Base-by-base conservation (phyloP, 2,888 invertebrate genomes). In the Oligia latruncula region DNA sequence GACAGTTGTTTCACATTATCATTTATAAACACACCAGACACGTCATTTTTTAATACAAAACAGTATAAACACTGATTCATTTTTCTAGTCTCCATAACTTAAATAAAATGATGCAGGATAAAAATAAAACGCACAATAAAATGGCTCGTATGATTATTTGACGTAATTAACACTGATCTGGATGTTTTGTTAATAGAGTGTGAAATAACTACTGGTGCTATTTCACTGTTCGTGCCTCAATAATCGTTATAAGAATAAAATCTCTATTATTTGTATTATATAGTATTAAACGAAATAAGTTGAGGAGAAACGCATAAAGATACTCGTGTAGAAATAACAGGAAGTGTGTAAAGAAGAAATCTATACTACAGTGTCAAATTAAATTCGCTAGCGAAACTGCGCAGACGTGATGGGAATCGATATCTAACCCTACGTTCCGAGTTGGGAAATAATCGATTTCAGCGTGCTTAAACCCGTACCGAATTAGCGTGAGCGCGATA, bases 201-300 rank as follows among this genome's bases (percentile, higher is more conserved):
- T 87, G 71, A 75, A 87, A 84, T 87, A 79, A 78, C 76, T 75
- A 82, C 74, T 90, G 96, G 96, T 96, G 96, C 96, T 96, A 96
- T 93, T 87, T 92, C 91, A 96, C 94, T 96, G 96, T 96, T 95
- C 91, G 96, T 96, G 96, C 96, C 96, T 96, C 95, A 91, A 77
- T 94, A 81, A 77, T 85, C 92, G 87, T 87, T 88, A 81, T 92
- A 91, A 90, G 90, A 87, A 90, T 87, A 92, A 92, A 86, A 87
- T 89, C 85, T 89, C 82, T 89, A 87, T 82, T 86, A 80, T 87
- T 80, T 91, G 88, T 91, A 91, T 80, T 71, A 76, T 83, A 83
- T 84, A 85, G 74, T 74, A 74, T 80, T 77, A 80, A 76, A 70
- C 62, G 1, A 49, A 46, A 40, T 74, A 79, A 80, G 68, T 67